Conservation (phyloP, 2,113 vertebrate genomes). For the Tringa solitaria region DNA sequence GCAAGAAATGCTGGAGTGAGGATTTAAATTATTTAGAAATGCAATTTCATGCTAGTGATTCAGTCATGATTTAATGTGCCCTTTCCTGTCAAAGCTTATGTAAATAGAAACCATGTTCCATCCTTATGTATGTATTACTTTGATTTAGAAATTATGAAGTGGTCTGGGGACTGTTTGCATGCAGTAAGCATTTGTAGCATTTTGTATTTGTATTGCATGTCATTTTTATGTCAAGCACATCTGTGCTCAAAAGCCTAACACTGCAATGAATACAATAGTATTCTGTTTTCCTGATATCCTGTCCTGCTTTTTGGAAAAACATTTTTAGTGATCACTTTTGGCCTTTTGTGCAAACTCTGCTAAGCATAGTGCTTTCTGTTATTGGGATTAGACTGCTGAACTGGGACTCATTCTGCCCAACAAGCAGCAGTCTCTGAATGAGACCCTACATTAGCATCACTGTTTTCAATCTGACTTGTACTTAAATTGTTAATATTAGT, state of each 20-base stretch:
- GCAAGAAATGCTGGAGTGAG: not conserved
- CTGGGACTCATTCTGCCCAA: not conserved
- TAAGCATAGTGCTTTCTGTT: not conserved
- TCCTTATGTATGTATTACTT: slow-evolving; percentile 20
- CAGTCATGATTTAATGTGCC: slow-evolving; percentile 57
- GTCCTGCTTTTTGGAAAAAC: not conserved
- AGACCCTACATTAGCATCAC: not conserved
- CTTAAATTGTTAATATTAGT: not conserved
- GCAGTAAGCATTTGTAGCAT: slow-evolving; percentile 53
- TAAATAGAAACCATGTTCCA: not conserved
- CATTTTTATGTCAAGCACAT: slow-evolving; percentile 59
- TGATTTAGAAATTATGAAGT: slow-evolving; percentile 19
- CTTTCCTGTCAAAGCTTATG: not conserved
- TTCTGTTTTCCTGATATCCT: not conserved
- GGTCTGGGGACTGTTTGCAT: slow-evolving; percentile 74
- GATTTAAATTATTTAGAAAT: slow-evolving; percentile 47
- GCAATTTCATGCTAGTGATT: slow-evolving; percentile 39
- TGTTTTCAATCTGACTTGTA: not conserved
- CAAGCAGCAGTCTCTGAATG: not conserved
- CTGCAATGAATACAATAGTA: slow-evolving; percentile 27
- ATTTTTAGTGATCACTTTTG: not conserved
- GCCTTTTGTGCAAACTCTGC: not conserved
- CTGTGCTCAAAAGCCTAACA: slow-evolving; percentile 48
- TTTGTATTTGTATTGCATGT: slow-evolving; percentile 72
- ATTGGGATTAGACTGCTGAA: not conserved